Evolutionary conservation across 2,888 invertebrate species (phyloP), one percentile per base, ranked within the genome.

Genomic region (Rotaria macrura): DNA sequence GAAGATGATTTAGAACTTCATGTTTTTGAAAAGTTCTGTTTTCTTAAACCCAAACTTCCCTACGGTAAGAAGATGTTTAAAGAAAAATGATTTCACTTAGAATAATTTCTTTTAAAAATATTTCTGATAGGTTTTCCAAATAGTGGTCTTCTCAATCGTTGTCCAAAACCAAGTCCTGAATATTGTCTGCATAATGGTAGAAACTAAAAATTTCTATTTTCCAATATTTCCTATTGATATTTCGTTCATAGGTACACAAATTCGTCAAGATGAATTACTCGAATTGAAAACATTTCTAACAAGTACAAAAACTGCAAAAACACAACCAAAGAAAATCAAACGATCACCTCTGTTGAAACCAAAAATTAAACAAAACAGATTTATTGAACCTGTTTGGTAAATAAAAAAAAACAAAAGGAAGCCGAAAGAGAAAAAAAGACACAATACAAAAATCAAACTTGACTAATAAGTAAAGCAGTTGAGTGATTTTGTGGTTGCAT

Each of bases 251-350:
- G 74, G 74, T 79, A 79, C 79, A 10, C 25, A 7, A 10, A 79
- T 79, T 79, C 40, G n/a, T n/a, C 25, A 43, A n/a, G 79, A 79
- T 79, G 79, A 79, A 79, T 79, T 79, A 79, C 43, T 79, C 25
- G 79, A 79, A 79, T 79, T 79, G 6, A 79, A 79, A 79, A 79
- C 43, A 3, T 79, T 79, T n/a, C 43, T 79, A 29, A 65, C 14
- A 34, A 65, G 65, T 65, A 38, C 65, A 65, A 65, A 34, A 34
- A 65, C 65, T 34, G 17, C 34, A 65, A 65, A 65, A 34, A 2
- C 65, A 29, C 29, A 57, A 57, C 29, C 29, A 57, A 57, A 10
- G 12, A 57, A n/a, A 57, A n/a, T 12, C 6, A 54, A 54, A 25
- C 54, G 25, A 25, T 25, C 23, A 25, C 4, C 4, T 54, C 25